Evolutionary conservation across 2,113 vertebrate genomes (phyloP).

Genomic region (Halcyon senegalensis): DNA sequence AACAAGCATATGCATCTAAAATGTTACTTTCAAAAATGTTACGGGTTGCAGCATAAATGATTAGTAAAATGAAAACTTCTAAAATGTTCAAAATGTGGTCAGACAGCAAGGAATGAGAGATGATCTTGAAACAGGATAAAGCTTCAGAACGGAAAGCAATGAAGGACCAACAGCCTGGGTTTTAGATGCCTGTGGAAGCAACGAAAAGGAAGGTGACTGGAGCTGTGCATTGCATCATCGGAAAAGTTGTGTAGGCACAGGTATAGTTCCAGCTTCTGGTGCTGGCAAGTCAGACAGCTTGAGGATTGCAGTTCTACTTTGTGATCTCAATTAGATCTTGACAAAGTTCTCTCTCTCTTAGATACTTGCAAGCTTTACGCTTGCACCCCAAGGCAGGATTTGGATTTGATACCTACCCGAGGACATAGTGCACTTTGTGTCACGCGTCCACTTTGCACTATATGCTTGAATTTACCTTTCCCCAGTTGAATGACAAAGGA

Average conservation of each 20-base stretch:
- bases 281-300: not conserved
- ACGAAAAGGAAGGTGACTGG: not conserved
- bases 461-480: not conserved
- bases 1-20: not conserved
- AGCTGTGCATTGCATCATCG: not conserved
- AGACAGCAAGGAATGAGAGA: not conserved
- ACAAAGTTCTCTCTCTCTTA: not conserved
- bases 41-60: not conserved
- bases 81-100: not conserved
- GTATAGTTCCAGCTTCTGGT: not conserved
- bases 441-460: fast-evolving
- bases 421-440: not conserved
- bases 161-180: not conserved
- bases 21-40: not conserved
- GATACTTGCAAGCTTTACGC: not conserved
- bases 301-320: not conserved
- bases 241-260: not conserved
- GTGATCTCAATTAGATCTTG: not conserved
- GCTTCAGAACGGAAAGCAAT: not conserved
- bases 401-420: not conserved
- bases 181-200: not conserved
- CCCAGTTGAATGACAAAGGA: not conserved
- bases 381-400: not conserved
- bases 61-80: not conserved
- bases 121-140: not conserved